Conservation (phyloP, 1,140 invertebrate species). For the Caligus rogercresseyi region DNA sequence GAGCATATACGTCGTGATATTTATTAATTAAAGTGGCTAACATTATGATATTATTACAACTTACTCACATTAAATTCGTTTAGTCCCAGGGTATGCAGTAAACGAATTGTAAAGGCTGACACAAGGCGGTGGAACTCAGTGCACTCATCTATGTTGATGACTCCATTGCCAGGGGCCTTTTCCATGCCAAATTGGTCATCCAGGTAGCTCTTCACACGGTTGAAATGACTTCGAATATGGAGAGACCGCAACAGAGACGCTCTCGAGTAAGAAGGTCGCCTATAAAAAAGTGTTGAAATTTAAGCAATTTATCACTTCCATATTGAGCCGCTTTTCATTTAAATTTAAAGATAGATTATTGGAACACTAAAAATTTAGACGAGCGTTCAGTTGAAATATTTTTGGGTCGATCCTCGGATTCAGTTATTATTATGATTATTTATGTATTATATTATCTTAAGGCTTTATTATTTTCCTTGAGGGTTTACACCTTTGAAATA, state of each 20-base stretch:
- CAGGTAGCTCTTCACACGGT: constrained; percentile 61
- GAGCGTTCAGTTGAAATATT: too few species aligned
- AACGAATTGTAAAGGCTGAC: constrained; percentile 96
- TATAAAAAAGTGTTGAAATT: too few species aligned
- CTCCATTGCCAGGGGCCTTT: constrained; percentile 66
- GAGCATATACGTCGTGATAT: background rate
- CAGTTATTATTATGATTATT: too few species aligned
- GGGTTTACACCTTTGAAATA: too few species aligned
- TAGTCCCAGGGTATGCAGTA: constrained; percentile 89
- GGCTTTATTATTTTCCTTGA: too few species aligned
- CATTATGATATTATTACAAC: too few species aligned
- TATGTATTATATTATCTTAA: too few species aligned
- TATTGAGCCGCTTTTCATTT: too few species aligned
- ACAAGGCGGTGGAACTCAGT: constrained; percentile 92
- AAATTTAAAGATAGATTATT: too few species aligned
- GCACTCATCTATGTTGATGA: constrained; percentile 92
- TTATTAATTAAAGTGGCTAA: background rate
- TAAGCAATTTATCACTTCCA: too few species aligned
- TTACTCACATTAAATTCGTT: constrained; percentile 89
- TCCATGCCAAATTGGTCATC: constrained; percentile 81
- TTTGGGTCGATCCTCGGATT: too few species aligned
- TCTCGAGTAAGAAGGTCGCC: constrained; percentile 85
- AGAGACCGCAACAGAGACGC: constrained; percentile 91
- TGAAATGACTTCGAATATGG: constrained; percentile 82
- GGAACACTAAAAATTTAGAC: too few species aligned